These are phyloP conservation scores for Coleophora flavipennella DNA, from an alignment of 2,888 invertebrate genomes.

Conservation along the genomic window DNA sequence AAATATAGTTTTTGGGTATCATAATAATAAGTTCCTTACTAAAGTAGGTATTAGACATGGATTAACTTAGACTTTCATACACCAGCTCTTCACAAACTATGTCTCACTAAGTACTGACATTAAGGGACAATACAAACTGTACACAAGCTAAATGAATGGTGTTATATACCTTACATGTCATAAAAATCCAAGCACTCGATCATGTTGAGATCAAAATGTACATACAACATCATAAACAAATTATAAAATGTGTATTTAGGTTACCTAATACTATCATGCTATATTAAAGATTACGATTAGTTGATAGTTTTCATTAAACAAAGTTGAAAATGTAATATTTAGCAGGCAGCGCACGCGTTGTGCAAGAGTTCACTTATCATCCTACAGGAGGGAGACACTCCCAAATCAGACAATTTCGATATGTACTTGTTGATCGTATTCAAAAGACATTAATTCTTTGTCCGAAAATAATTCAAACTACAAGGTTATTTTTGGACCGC, in stretches of 20 bases:
- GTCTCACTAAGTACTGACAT: slow-evolving; percentile 37
- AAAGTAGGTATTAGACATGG: too few relatives aligned
- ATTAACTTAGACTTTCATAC: too few relatives aligned
- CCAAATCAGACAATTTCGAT: slow-evolving; percentile 50
- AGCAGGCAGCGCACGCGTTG: slow-evolving; percentile 63
- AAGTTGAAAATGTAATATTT: too few relatives aligned
- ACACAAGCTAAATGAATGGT: slow-evolving; percentile 68
- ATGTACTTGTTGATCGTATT: slow-evolving; percentile 46
- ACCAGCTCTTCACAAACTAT: slow-evolving; percentile 3
- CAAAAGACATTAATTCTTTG: too few relatives aligned
- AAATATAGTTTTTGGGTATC: too few relatives aligned
- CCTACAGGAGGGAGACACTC: slow-evolving; percentile 20
- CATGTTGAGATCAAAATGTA: slow-evolving; percentile 72
- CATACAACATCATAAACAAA: slow-evolving; percentile 48
- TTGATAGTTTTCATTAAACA: too few relatives aligned
- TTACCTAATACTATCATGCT: slow-evolving; percentile 9
- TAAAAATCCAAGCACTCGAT: slow-evolving; percentile 60
- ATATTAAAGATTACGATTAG: too few relatives aligned
- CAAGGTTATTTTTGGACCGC: too few relatives aligned
- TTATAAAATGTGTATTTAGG: slow-evolving; percentile 25
- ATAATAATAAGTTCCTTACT: too few relatives aligned
- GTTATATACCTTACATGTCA: slow-evolving; percentile 69
- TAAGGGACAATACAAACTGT: slow-evolving; percentile 57
- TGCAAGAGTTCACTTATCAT: slow-evolving; percentile 38
- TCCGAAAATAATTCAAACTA: too few relatives aligned